Evolutionary conservation across 2,113 vertebrate species (phyloP), one percentile per base, ranked within the genome.

Genomic region (Lonchura striata): DNA sequence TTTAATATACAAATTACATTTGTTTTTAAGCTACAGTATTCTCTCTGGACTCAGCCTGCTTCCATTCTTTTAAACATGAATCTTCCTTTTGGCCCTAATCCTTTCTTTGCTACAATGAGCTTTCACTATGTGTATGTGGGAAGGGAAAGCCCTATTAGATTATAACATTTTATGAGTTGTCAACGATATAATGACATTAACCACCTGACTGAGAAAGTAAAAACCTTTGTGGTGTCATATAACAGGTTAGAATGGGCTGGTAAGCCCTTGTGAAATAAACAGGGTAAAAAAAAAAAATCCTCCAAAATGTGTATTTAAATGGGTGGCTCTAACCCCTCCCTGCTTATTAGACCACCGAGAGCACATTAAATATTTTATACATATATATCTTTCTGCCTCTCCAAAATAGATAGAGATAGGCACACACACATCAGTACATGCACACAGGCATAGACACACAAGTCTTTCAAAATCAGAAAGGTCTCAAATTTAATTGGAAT

Each of bases 401-500:
- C 79, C 96, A 91, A 97, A 97, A 96, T 41, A 71, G 71, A 56
- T 60, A 53, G 82, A 60, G 90, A 54, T 94, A 65, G 86, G 72
- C 31, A 46, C 71, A 49, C 54, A 13, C 50, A 25, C 18, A n/a
- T 50, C 35, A 84, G 28, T 37, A 30, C 42, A 65, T 46, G 49
- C 25, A 82, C 66, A 86, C 39, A 71, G 41, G 70, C 92, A 61
- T 66, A 93, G 86, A 82, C 87, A 85, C 41, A 50, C 72, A 94
- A 98, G 95, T 97, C 96, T 97, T 97, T 96, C 97, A 95, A 98
- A 98, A 98, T 97, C 96, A 97, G 97, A 98, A 98, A 98, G 97
- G 98, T 98, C 98, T 98, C 97, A 96, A 96, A 97, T 98, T 98
- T 98, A 98, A 98, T 98, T 97, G 98, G 97, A 98, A 97, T 97